Evolutionary conservation across 2,113 vertebrate species (phyloP), one percentile per base, ranked within the genome.

Genomic region (Eptesicus fuscus): DNA sequence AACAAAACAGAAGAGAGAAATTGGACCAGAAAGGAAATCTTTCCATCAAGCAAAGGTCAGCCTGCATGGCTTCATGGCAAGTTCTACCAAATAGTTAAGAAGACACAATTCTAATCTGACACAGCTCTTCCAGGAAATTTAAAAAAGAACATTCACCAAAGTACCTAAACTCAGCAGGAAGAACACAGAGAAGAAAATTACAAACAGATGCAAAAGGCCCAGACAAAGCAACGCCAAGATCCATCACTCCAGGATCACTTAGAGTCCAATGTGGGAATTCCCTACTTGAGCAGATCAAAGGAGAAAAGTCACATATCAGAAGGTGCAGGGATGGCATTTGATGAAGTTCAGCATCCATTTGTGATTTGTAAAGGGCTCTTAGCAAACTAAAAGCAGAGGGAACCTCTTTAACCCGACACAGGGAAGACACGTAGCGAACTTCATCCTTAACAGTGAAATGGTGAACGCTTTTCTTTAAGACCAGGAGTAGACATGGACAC

Each of bases 41-140:
- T 82, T 85, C 65, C 30, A n/a, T 28, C 69, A 35, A 69, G 85
- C 35, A 70, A 61, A 86, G 37, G 32, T 92, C 70, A 49, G 30
- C 12, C 32, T n/a, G 4, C 13, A 2, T 9, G 13, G 70, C 22
- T 85, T 92, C 56, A 6, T 49, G 22, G 53, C 51, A 23, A 5
- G 22, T 59, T 56, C n/a, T 90, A 30, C 69, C 56, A 28, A 56
- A 35, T 10, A 69, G 59, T 13, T 23, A 37, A 56, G 86, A n/a
- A 56, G 65, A 74, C 6, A 5, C 0, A 13, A 61, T 65, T 51
- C 71, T 86, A 20, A 82, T 42, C 77, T 35, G 40, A 83, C 32
- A 35, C 6, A 28, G 4, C 22, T 82, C 83, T 86, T 91, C 32
- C 28, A 91, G 90, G 71, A 59, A 35, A 42, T 30, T 40, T 30